These are phyloP conservation scores for Oncopeltus fasciatus DNA, from an alignment of 1,140 invertebrate species.

Conservation along the genomic window DNA sequence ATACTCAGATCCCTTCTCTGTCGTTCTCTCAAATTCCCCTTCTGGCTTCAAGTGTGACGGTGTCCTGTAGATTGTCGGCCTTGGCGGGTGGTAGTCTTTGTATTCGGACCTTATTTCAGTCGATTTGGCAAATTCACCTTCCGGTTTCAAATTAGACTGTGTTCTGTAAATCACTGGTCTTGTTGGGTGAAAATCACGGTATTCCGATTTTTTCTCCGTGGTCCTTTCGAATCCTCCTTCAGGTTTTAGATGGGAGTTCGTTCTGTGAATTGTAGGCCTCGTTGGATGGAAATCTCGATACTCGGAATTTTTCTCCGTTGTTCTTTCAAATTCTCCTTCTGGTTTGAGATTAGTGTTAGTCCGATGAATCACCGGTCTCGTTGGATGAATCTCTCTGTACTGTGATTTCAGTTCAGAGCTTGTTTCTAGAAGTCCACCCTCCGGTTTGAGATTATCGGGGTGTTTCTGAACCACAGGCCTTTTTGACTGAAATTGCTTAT, in stretches of 20 bases:
- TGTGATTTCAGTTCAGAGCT: conserved; percentile 15
- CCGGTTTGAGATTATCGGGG: not conserved
- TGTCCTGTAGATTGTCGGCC: conserved; percentile 8
- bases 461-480: conserved; percentile 16
- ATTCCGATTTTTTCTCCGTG: conserved; percentile 15
- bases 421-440: conserved; percentile 14
- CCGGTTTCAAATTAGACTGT: conserved; percentile 20
- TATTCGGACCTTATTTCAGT: conserved; percentile 18
- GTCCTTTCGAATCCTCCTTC: conserved; percentile 18
- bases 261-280: conserved; percentile 16
- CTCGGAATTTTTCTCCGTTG: conserved; percentile 5
- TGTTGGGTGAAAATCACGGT: conserved; percentile 16
- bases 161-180: conserved; percentile 14
- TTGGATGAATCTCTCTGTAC: conserved; percentile 16
- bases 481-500: conserved; percentile 6
- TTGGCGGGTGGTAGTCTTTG: conserved; percentile 12
- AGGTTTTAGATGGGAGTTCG: conserved; percentile 12
- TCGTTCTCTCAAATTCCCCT: conserved; percentile 18
- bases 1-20: conserved; percentile 18
- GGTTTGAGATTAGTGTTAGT: conserved; percentile 11
- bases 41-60: conserved; percentile 19
- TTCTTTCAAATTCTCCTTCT: conserved; percentile 11
- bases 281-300: conserved; percentile 13
- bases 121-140: conserved; percentile 18
- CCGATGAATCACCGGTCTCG: conserved; percentile 7